phyloP scores from a whole-genome alignment of 2,113 vertebrate species.

The Bucco capensis region DNA sequence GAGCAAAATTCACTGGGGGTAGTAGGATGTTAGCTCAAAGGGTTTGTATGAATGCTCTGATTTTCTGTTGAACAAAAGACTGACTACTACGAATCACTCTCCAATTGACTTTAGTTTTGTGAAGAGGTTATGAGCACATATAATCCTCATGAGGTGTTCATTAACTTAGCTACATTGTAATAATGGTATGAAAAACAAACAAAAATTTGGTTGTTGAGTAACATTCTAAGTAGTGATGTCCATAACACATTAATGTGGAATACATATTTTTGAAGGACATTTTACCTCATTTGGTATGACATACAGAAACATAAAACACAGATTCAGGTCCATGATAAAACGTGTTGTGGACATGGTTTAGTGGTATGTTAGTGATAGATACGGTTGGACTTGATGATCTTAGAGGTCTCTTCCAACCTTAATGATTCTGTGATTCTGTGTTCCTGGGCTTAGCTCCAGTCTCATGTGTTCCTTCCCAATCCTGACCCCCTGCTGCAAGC shows the following conservation, averaged over 20 bases:
- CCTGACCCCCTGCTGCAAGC: neutral
- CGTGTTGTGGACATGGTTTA: too few relatives aligned
- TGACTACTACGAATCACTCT: neutral
- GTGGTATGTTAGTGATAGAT: too few relatives aligned
- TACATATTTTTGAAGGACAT: neutral
- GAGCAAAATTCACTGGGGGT: neutral
- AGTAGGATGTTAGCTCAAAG: neutral
- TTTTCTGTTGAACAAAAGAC: neutral
- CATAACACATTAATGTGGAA: neutral
- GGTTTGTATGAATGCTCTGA: neutral
- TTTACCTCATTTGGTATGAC: neutral
- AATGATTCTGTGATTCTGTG: too few relatives aligned
- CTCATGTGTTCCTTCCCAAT: neutral
- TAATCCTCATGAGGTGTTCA: neutral
- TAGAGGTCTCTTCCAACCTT: too few relatives aligned
- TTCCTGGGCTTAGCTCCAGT: neutral
- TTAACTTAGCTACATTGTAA: neutral
- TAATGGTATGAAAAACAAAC: neutral
- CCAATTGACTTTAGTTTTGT: neutral
- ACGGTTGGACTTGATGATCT: too few relatives aligned
- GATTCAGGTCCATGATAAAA: neutral
- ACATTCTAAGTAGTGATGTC: neutral
- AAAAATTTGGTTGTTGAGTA: neutral
- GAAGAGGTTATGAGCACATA: neutral
- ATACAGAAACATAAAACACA: neutral